Evolutionary conservation across 2,113 vertebrate species (phyloP).

Genomic region (Amazona vittata): DNA sequence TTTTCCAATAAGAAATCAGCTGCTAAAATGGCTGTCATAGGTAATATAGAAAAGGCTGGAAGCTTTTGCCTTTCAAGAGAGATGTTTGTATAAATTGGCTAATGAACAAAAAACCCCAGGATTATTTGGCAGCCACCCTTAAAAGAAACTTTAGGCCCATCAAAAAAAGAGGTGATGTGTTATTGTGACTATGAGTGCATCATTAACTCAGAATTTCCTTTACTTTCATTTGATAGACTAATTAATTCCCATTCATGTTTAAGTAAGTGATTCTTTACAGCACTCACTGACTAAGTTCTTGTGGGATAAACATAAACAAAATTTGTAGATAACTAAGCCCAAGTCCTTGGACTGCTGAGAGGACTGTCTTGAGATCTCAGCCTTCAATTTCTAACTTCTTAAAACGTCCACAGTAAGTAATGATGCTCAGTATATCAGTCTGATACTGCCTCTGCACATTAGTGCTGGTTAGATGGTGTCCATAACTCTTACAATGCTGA

Average conservation of each 20-base stretch:
- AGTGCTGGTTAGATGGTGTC: not conserved
- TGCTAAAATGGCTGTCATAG: not conserved
- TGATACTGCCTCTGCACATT: slow-evolving; percentile 17
- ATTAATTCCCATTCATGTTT: slow-evolving; percentile 51
- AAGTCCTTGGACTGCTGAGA: slow-evolving; percentile 35
- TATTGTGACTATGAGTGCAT: not conserved
- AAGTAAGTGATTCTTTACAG: slow-evolving; percentile 22
- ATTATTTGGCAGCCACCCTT: not conserved
- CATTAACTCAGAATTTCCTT: not conserved
- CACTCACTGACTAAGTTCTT: not conserved
- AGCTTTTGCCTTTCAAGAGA: not conserved
- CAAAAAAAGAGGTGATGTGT: not conserved
- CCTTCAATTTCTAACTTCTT: slow-evolving; percentile 39
- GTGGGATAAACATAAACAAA: slow-evolving; percentile 44
- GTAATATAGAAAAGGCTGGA: not conserved
- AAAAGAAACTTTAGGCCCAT: slow-evolving; percentile 15
- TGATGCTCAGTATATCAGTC: slow-evolving; percentile 46
- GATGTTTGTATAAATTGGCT: not conserved
- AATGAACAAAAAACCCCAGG: slow-evolving; percentile 42
- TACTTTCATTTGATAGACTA: slow-evolving; percentile 13
- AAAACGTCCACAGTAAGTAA: slow-evolving; percentile 55
- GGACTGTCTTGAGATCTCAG: slow-evolving; percentile 42
- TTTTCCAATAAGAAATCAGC: not conserved
- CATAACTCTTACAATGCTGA: slow-evolving; percentile 40
- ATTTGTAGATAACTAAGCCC: slow-evolving; percentile 16